phyloP scores from a whole-genome alignment of 2,888 invertebrate genomes.

The Listrodromus nycthemerus region DNA sequence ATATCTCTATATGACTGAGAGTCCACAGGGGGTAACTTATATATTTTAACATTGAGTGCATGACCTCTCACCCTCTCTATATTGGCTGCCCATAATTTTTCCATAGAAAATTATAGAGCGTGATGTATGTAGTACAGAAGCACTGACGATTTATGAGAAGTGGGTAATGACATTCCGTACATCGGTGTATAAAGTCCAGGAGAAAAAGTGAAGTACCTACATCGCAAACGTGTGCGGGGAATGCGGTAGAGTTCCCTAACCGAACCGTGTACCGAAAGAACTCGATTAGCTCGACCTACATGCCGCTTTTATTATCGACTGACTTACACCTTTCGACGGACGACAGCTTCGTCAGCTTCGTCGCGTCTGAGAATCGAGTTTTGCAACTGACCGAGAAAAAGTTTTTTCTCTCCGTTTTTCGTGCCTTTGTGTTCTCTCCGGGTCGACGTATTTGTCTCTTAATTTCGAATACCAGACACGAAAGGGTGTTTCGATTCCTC shows the following conservation, averaged over 20 bases:
- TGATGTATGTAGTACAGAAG: background rate
- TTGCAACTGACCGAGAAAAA: conserved; percentile 40
- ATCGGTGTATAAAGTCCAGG: background rate
- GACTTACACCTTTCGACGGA: conserved; percentile 28
- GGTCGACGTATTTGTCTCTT: background rate
- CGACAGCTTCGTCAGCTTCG: conserved; percentile 39
- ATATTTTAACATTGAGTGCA: background rate
- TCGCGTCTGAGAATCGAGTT: conserved; percentile 25
- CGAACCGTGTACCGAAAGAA: conserved; percentile 42
- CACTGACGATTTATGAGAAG: no score
- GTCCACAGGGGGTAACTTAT: background rate
- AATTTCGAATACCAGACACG: background rate
- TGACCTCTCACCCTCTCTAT: no score
- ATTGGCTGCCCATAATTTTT: background rate
- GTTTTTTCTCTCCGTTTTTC: background rate
- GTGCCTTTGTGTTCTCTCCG: background rate
- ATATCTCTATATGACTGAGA: background rate
- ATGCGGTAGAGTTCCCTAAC: conserved; percentile 7
- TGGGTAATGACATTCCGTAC: background rate
- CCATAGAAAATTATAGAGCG: background rate
- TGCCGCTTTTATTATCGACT: conserved; percentile 65
- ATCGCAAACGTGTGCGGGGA: background rate
- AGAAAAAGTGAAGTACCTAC: conserved; percentile 51
- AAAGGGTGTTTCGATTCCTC: background rate
- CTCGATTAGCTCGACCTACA: conserved; percentile 68